Evolutionary conservation across 2,888 invertebrate genomes (phyloP), one percentile per base, ranked within the genome.

Genomic region (Falcaria lacertinaria): DNA sequence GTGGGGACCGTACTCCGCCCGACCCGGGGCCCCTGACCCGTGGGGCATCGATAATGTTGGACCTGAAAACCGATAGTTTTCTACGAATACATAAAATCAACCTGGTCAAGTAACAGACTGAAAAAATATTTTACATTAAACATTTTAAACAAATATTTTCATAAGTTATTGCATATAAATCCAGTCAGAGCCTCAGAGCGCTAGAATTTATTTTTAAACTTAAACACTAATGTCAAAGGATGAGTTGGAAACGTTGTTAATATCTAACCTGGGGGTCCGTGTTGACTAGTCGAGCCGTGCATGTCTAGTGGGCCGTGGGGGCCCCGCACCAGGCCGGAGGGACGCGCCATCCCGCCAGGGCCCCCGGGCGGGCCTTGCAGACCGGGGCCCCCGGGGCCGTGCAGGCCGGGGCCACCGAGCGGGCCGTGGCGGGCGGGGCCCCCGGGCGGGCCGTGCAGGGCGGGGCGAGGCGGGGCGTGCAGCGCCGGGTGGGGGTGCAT

Each of bases 241-340:
- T n/a, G n/a, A n/a, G n/a, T n/a, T n/a, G n/a, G n/a, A n/a, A n/a
- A n/a, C n/a, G n/a, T n/a, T n/a, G n/a, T n/a, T n/a, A n/a, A n/a
- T n/a, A n/a, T n/a, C n/a, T n/a, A n/a, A 47, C 45, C 48, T 15
- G 50, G 32, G 14, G 54, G 19, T 0, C 57, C 42, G 8, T 39
- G 45, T 1, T 47, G 47, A 8, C 28, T 11, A 0, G 39, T 37
- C 45, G 48, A 33, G 19, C 39, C 37, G 33, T 47, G 51, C 17
- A 44, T 41, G 33, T 35, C 45, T 1, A 52, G 47, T 16, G 45
- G 38, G 1, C 53, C 52, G 38, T 53, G 57, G 4, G 63, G 52
- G 39, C 61, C 50, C 32, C 52, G 43, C n/a, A 51, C 35, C 0
- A 49, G 54, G 1, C 55, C 50, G 5, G 63, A 57, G 11, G 59